phyloP scores from a whole-genome alignment of 1,140 invertebrate genomes.

The Drusus annulatus region DNA sequence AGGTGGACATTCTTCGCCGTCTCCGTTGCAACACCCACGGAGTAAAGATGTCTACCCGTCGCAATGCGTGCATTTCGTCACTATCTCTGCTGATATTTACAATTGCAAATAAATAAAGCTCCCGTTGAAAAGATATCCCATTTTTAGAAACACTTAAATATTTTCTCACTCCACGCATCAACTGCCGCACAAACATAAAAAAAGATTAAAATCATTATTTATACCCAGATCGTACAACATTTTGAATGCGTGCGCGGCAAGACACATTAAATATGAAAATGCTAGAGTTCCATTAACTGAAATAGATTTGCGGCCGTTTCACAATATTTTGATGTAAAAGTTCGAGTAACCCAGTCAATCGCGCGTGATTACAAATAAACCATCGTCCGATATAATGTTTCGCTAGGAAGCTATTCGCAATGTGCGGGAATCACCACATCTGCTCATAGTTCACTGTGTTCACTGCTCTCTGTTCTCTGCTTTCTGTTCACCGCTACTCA shows the following conservation, averaged over 20 bases:
- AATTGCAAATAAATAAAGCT: constrained; percentile 11
- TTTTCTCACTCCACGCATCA: too few relatives aligned
- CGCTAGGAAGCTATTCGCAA: constrained; percentile 1
- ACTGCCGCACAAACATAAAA: too few relatives aligned
- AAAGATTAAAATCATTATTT: too few relatives aligned
- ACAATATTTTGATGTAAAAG: background rate
- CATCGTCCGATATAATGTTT: background rate
- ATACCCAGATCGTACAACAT: too few relatives aligned
- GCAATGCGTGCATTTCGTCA: background rate
- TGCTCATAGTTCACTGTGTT: background rate
- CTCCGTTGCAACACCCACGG: background rate
- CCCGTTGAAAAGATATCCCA: background rate
- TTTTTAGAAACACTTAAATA: background rate
- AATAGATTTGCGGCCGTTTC: constrained; percentile 8
- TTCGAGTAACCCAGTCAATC: background rate
- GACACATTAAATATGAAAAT: background rate
- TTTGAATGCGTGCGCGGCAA: background rate
- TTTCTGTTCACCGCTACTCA: too few relatives aligned
- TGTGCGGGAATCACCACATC: background rate
- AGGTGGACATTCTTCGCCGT: background rate
- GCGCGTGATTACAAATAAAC: background rate
- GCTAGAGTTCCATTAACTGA: background rate
- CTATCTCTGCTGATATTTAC: background rate
- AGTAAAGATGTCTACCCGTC: too few relatives aligned
- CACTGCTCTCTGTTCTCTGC: too few relatives aligned